A percentile compares a stretch with the other conserved stretches of the same genome.
These are phyloP conservation scores for Agapetus fuscipes DNA, from an alignment of 2,888 invertebrate genomes.

Conservation along the genomic window DNA sequence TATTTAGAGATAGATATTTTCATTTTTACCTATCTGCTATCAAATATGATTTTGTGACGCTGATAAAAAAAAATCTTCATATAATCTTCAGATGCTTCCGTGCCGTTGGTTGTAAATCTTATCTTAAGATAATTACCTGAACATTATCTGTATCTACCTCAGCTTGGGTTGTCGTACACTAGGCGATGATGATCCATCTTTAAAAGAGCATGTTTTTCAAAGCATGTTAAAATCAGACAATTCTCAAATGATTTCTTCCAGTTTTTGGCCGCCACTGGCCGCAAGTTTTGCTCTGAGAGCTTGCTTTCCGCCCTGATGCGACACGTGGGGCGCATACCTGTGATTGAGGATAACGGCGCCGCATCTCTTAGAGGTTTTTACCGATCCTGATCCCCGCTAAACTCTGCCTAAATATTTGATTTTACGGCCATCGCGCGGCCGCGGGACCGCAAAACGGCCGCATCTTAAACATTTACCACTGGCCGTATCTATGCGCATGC, in stretches of 20 bases:
- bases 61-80: background rate
- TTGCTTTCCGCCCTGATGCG: conserved; percentile 12
- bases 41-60: no score
- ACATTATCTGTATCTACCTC: no score
- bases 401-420: conserved; percentile 19
- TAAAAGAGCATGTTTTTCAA: no score
- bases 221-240: no score
- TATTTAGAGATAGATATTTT: no score
- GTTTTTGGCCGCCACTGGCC: no score
- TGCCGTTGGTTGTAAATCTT: background rate
- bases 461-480: background rate
- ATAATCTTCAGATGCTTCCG: background rate
- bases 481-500: background rate
- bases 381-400: conserved; percentile 7
- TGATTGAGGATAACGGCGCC: conserved; percentile 19
- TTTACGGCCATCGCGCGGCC: conserved; percentile 9
- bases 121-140: no score
- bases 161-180: no score
- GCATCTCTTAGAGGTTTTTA: conserved; percentile 15
- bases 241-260: no score
- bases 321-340: conserved; percentile 20
- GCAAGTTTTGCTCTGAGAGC: no score
- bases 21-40: no score
- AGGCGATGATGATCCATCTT: no score
- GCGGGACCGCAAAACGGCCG: conserved; percentile 2